These are phyloP conservation scores for Taeniopygia guttata DNA, from an alignment of 2,797 vertebrate genomes.

Conservation along the genomic window DNA sequence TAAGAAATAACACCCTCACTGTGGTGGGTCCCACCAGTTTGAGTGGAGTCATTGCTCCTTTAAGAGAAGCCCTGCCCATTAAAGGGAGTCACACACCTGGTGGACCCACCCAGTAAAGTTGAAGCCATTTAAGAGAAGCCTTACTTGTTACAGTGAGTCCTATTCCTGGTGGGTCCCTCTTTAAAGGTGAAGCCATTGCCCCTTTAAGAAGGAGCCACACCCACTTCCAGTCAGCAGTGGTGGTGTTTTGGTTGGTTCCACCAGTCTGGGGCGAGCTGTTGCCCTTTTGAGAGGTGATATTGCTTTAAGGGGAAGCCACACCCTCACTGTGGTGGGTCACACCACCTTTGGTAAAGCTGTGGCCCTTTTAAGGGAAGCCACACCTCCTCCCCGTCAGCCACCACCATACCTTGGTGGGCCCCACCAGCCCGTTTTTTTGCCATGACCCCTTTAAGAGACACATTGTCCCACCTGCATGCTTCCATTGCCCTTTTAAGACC, in stretches of 20 bases:
- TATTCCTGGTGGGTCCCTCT: too few species aligned
- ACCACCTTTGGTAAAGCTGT: fast-evolving
- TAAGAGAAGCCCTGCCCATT: background rate
- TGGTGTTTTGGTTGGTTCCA: too few species aligned
- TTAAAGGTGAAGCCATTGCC: too few species aligned
- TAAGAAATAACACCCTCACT: background rate
- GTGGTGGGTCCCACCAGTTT: background rate
- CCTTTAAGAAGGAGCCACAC: background rate
- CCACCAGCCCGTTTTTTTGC: background rate
- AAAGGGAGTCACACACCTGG: background rate
- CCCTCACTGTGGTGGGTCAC: background rate
- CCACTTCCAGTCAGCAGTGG: fast-evolving
- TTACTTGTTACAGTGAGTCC: too few species aligned
- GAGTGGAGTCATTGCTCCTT: background rate
- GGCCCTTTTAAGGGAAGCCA: background rate
- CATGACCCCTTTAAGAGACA: background rate
- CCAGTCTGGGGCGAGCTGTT: background rate
- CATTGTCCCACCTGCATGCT: fast-evolving
- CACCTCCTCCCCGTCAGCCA: fast-evolving
- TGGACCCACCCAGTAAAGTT: too few species aligned
- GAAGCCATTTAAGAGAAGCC: too few species aligned
- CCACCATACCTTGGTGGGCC: too few species aligned
- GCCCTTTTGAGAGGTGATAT: background rate
- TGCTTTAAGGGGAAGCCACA: background rate
- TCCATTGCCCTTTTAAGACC: background rate